phyloP scores from a whole-genome alignment of 23 tunicate species.

The Trididemnum nubilum region DNA sequence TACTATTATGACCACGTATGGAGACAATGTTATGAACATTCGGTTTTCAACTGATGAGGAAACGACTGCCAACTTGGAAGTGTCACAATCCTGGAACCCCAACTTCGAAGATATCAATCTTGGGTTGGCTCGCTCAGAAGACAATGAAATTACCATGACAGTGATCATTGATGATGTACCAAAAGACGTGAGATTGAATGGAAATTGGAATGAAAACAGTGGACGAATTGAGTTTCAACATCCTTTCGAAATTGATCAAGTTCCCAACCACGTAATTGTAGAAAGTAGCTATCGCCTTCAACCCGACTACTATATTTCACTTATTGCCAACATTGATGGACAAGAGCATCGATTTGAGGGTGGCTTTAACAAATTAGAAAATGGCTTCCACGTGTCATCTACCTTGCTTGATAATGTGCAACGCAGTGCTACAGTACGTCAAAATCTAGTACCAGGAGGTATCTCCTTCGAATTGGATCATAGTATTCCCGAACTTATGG shows the following conservation, averaged over 20 bases:
- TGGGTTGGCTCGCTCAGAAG: background rate
- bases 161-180: conserved; percentile 31
- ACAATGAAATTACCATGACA: background rate
- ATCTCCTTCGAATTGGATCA: conserved; percentile 49
- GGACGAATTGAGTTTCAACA: conserved; percentile 28
- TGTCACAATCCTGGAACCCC: conserved; percentile 27
- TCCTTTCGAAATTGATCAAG: conserved; percentile 17
- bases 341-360: conserved; percentile 28
- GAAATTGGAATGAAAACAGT: conserved; percentile 4
- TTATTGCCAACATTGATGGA: conserved; percentile 38
- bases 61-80: conserved; percentile 11
- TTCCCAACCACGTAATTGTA: conserved; percentile 13
- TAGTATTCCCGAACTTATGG: conserved; percentile 38
- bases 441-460: conserved; percentile 39
- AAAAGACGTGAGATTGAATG: conserved; percentile 26
- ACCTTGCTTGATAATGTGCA: conserved; percentile 36
- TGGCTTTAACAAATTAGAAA: conserved; percentile 27
- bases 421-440: conserved; percentile 38
- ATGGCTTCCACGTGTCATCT: conserved; percentile 56
- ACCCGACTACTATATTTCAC: conserved; percentile 39
- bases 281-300: conserved; percentile 27
- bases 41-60: conserved; percentile 18
- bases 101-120: conserved; percentile 12
- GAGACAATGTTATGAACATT: conserved; percentile 31
- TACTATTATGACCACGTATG: conserved; percentile 7